Evolutionary conservation across 2,797 vertebrate species (phyloP).

Genomic region (Argentina silus): DNA sequence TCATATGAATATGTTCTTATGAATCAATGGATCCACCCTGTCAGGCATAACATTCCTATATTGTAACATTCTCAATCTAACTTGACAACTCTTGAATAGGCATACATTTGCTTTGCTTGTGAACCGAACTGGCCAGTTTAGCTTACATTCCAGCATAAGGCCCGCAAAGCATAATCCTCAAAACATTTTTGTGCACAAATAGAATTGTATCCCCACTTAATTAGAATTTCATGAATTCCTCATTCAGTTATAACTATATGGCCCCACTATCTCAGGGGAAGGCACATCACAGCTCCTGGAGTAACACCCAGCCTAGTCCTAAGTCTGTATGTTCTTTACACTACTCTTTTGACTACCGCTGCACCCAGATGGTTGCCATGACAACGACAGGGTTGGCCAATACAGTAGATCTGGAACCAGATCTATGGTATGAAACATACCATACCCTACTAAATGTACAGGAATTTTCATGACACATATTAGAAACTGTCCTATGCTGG

Average conservation of each 20-base stretch:
- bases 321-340: too few species aligned
- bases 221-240: not conserved
- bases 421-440: too few species aligned
- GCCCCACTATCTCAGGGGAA: not conserved
- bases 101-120: not conserved
- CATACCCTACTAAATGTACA: not conserved
- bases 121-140: not conserved
- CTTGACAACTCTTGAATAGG: not conserved
- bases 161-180: too few species aligned
- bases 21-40: not conserved
- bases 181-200: too few species aligned
- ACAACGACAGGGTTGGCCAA: too few species aligned
- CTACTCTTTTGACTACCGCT: too few species aligned
- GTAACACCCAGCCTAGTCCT: not conserved
- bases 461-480: not conserved
- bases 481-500: not conserved
- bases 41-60: not conserved
- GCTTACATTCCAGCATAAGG: not conserved
- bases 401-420: too few species aligned
- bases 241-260: not conserved
- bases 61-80: not conserved
- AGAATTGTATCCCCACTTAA: not conserved
- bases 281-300: not conserved
- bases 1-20: not conserved
- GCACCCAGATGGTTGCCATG: too few species aligned